Evolutionary conservation across 2,797 vertebrate genomes (phyloP).

Genomic region (Arctocebus calabarensis): DNA sequence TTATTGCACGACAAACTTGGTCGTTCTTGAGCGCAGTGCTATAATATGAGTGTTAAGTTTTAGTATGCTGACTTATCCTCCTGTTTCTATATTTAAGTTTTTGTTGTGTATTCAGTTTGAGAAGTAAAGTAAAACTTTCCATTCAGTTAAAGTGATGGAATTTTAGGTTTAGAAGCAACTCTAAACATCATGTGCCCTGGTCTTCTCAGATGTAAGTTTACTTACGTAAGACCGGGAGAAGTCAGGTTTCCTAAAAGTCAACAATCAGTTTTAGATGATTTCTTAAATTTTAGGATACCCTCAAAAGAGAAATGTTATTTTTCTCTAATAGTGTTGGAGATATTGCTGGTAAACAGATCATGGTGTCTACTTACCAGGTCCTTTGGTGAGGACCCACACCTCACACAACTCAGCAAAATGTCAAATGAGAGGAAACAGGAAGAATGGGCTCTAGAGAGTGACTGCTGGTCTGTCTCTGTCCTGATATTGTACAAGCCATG

Average conservation of each 20-base stretch:
- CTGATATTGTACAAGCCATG: slow-evolving; percentile 2
- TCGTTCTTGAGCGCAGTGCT: background rate
- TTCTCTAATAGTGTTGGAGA: background rate
- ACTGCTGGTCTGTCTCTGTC: background rate
- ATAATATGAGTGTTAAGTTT: background rate
- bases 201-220: background rate
- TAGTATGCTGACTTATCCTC: background rate
- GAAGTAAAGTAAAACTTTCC: background rate
- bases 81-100: background rate
- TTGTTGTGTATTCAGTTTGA: background rate
- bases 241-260: background rate
- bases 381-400: background rate
- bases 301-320: background rate
- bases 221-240: background rate
- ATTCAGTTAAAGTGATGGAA: background rate
- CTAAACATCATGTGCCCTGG: background rate
- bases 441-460: background rate
- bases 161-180: background rate
- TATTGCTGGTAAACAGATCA: background rate
- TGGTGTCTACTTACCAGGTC: background rate
- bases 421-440: background rate
- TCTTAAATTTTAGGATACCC: background rate
- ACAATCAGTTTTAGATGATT: background rate
- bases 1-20: background rate
- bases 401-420: background rate